Base-by-base conservation (phyloP, 2,888 invertebrate species). In the Agriopis leucophaearia region DNA sequence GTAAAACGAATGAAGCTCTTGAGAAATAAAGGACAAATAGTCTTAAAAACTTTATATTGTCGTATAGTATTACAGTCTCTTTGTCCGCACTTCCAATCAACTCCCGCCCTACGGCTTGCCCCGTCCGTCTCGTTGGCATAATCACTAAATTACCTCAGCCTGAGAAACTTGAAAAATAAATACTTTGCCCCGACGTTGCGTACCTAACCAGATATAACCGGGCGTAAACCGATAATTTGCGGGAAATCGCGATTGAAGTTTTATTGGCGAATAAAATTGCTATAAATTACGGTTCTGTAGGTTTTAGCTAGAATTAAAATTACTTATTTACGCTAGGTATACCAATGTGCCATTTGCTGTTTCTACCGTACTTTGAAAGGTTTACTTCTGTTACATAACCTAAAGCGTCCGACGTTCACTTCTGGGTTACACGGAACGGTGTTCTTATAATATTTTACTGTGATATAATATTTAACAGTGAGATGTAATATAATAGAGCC, bases 111-210 rank as follows among this genome's bases (percentile, higher is more conserved):
- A 70, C 73, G 81, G 83, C 82, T 60, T 67, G 69, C 66, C 74
- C 64, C 75, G 77, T 81, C 80, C 73, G 71, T 72, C 81, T 83
- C 79, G 78, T 85, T 80, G 74, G 74, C 80, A 77, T 92, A 91
- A 92, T 91, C 89, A 88, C 90, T 91, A 88, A 91, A 91, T 92
- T 91, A 89, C 88, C 77, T 76, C 75, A 74, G 77, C 76, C 66
- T 85, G 87, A 85, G 78, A 83, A 86, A 81, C 80, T 77, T 71
- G 83, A 83, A 87, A 87, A 90, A 91, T 90, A 91, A 90, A 91
- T 89, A 91, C 85, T 83, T 86, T 82, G 73, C 82, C 82, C 76
- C 78, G n/a, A 27, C 13, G 81, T 75, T 73, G 80, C 79, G 78
- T 76, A 71, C 63, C 76, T 80, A 81, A 82, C 82, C 77, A 79